phyloP scores from a whole-genome alignment of 1,140 invertebrate genomes.

The Tetramorium alpestre region DNA sequence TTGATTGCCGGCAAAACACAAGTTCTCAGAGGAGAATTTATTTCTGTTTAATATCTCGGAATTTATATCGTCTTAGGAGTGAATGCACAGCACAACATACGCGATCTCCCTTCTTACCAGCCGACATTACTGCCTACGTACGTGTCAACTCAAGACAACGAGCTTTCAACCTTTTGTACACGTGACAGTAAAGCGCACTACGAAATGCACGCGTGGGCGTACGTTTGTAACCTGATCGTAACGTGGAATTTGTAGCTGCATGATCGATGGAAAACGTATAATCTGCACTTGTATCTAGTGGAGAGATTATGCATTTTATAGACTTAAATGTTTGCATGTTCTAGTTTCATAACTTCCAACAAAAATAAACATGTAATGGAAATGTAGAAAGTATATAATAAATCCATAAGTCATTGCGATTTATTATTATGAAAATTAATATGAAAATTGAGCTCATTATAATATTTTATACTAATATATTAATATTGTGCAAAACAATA shows the following conservation, averaged over 20 bases:
- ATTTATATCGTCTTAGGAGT: conserved; percentile 33
- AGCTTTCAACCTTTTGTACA: conserved; percentile 68
- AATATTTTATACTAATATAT: not conserved
- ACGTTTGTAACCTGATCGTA: conserved; percentile 56
- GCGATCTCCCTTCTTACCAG: conserved; percentile 50
- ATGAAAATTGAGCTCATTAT: not conserved
- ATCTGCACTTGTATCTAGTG: not conserved
- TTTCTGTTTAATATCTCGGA: conserved; percentile 17
- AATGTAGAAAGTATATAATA: not conserved
- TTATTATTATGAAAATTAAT: not conserved
- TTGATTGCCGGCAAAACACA: not conserved
- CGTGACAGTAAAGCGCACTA: conserved; percentile 65
- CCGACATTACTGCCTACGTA: conserved; percentile 65
- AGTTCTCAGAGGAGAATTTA: conserved; percentile 45
- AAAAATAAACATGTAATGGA: not conserved
- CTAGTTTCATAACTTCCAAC: not conserved
- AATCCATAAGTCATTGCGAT: not conserved
- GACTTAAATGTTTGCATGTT: not conserved
- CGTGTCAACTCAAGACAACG: conserved; percentile 69
- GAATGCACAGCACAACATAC: conserved; percentile 10
- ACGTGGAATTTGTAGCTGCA: conserved; percentile 53
- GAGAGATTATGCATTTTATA: conserved; percentile 30
- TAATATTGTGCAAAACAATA: not conserved
- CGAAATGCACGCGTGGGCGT: conserved; percentile 58
- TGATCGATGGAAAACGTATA: conserved; percentile 40